Evolutionary conservation across 1,140 invertebrate genomes (phyloP), one percentile per base, ranked within the genome.

Genomic region (Hycleus phaleratus): DNA sequence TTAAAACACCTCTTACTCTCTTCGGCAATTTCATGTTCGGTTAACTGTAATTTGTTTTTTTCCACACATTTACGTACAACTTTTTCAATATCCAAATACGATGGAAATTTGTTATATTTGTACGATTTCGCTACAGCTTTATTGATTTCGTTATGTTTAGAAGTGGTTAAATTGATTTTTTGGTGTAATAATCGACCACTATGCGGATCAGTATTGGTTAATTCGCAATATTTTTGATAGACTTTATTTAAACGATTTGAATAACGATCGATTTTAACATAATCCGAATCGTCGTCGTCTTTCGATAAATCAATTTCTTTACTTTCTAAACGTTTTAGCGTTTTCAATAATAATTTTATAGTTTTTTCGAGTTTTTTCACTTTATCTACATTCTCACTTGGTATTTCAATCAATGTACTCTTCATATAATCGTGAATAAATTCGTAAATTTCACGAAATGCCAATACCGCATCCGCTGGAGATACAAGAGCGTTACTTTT

Each of bases 71-170:
- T 74, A 12, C 66, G 63, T 18, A 83, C 68, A 43, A 75, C 74
- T 7, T 77, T 70, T 10, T 80, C 63, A 24, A 84, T 75, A 64
- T 83, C 81, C n/a, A 67, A 64, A 65, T 80, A 83, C 62, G 81
- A 81, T 1, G 82, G 82, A 63, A 82, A 81, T 26, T 63, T 60
- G 55, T 69, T 69, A 54, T 73, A 71, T 66, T 75, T 68, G 38
- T 75, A 70, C 73, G 79, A 76, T 58, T 77, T 68, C 55, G 76
- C 72, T 3, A 84, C 74, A 1, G 78, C 79, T 42, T 75, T 69
- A 70, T 84, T 81, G 2, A 84, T 76, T 53, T 73, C 64, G 18
- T 71, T 64, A 65, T 73, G 81, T 66, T 59, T 64, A n/a, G 68
- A 77, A 65, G 59, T 72, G 47, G 63, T 66, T 56, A 68, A 81